Percentiles rank a stretch among this genome's conserved stretches.
These are phyloP conservation scores for Protonibea diacanthus DNA, from an alignment of 2,797 vertebrate species.

Conservation along the genomic window DNA sequence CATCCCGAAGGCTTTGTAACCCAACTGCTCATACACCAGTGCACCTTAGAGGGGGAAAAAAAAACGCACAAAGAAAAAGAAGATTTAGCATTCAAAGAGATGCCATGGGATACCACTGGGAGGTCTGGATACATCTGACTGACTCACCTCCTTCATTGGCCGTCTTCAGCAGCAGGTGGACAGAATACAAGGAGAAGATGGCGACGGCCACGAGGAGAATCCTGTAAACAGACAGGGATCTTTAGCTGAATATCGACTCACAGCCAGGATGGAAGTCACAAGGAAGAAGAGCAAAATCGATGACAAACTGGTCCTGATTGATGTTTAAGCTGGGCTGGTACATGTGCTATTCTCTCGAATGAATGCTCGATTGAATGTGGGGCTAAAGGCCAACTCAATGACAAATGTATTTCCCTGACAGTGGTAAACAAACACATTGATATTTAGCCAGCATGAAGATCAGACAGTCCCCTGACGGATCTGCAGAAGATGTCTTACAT, in stretches of 20 bases:
- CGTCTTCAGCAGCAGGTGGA: slow-evolving; percentile 97
- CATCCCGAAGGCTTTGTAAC: slow-evolving; percentile 95
- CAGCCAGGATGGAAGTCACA: not conserved
- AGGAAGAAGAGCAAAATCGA: not conserved
- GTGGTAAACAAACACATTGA: slow-evolving; percentile 37
- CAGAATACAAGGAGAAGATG: slow-evolving; percentile 96
- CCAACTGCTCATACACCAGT: slow-evolving; percentile 94
- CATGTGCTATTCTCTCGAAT: not conserved
- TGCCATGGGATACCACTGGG: not conserved
- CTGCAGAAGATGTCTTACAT: not conserved
- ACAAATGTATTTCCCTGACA: slow-evolving; percentile 18
- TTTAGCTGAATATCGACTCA: slow-evolving; percentile 1
- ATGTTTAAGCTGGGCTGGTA: not conserved
- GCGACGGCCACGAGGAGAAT: slow-evolving; percentile 93
- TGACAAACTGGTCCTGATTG: not conserved
- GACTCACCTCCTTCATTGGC: slow-evolving; percentile 97
- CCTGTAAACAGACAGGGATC: slow-evolving; percentile 76
- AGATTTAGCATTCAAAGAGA: not conserved
- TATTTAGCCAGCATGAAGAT: slow-evolving; percentile 20
- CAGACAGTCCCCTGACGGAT: not conserved
- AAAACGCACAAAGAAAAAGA: not conserved
- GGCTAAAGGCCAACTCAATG: slow-evolving; percentile 32
- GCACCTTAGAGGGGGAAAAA: slow-evolving; percentile 84
- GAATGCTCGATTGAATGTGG: not conserved
- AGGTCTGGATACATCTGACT: not conserved